A percentile compares a stretch with the other conserved stretches of the same genome.
Conservation (phyloP, 2,113 vertebrate genomes). For the Percopsis transmontana region DNA sequence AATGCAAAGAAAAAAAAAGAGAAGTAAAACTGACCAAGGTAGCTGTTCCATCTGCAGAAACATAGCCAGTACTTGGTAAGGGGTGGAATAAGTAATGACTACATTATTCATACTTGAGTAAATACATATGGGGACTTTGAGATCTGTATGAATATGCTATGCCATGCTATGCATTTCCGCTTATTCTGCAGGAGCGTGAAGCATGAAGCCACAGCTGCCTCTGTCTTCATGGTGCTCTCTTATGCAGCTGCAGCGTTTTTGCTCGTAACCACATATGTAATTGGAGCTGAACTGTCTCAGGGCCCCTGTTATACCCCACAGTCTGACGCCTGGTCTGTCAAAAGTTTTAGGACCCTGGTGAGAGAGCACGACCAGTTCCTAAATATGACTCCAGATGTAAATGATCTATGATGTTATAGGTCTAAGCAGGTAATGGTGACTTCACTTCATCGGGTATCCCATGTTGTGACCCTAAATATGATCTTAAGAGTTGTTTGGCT, state of each 20-base stretch:
- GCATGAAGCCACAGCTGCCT: conserved; percentile 49
- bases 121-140: too few relatives aligned
- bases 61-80: too few relatives aligned
- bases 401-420: conserved; percentile 11
- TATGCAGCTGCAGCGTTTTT: conserved; percentile 58
- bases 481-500: conserved; percentile 11
- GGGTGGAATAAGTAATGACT: too few relatives aligned
- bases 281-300: conserved; percentile 66
- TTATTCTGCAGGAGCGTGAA: conserved; percentile 4
- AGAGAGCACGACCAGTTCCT: conserved; percentile 20
- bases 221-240: conserved; percentile 43
- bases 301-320: conserved; percentile 41
- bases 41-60: too few relatives aligned
- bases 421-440: background rate
- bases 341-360: conserved; percentile 24
- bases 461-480: conserved; percentile 7
- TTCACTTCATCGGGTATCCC: conserved; percentile 34
- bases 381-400: conserved; percentile 38
- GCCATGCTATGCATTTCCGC: background rate
- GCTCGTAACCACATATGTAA: conserved; percentile 64
- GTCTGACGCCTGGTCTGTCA: conserved; percentile 54
- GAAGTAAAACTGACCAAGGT: too few relatives aligned
- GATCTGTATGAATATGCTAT: too few relatives aligned
- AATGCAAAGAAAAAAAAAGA: too few relatives aligned
- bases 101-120: too few relatives aligned